Evolutionary conservation across 1,140 invertebrate genomes (phyloP).

Genomic region (Steinernema khuongi): DNA sequence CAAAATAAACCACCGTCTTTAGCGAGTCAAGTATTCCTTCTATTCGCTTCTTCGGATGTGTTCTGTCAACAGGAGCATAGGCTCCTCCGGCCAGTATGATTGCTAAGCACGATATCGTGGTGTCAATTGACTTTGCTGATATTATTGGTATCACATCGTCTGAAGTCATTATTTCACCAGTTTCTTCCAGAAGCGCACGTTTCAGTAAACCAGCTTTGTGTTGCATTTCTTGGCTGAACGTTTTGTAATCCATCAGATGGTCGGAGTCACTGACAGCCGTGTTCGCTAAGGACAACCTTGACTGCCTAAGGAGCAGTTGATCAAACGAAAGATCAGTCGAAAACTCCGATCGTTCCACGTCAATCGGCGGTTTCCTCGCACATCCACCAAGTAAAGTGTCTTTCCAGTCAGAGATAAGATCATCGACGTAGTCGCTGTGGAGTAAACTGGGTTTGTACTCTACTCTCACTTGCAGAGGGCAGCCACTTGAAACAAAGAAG

Average conservation of each 20-base stretch:
- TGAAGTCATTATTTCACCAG: background rate
- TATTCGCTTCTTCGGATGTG: conserved; percentile 10
- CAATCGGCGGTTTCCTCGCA: background rate
- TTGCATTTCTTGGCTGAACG: background rate
- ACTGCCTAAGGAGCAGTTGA: background rate
- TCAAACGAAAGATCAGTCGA: background rate
- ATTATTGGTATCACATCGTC: conserved; percentile 25
- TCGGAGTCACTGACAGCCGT: background rate
- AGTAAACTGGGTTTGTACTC: background rate
- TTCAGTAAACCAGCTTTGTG: background rate
- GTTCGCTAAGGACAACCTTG: background rate
- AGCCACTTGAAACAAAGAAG: background rate
- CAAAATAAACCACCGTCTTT: background rate
- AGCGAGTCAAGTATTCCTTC: background rate
- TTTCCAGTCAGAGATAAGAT: background rate
- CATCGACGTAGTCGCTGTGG: background rate
- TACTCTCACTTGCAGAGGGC: background rate
- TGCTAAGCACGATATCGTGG: conserved; percentile 22
- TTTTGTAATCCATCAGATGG: background rate
- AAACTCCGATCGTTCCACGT: background rate
- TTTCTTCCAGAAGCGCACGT: background rate
- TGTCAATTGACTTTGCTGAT: conserved; percentile 17
- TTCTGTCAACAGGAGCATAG: conserved; percentile 26
- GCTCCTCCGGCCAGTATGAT: conserved; percentile 25
- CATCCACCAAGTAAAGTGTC: background rate